A percentile compares a stretch with the other conserved stretches of the same genome.
Conservation (phyloP, 2,797 vertebrate genomes). For the Pseudochaenichthys georgianus region DNA sequence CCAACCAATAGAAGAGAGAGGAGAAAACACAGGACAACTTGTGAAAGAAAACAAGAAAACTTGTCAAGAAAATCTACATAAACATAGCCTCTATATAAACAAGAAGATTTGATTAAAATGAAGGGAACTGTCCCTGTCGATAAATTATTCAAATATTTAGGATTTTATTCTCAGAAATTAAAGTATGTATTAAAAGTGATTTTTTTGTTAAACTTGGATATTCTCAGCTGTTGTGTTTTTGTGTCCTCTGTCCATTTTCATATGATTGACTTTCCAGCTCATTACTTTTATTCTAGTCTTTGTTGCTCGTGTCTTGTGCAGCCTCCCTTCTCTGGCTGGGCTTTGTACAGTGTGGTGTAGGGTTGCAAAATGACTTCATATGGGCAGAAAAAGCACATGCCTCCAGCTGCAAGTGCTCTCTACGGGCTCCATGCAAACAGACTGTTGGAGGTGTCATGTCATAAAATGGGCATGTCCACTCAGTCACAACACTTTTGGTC, state of each 20-base stretch:
- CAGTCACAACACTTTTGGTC: constrained; percentile 84
- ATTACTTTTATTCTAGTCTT: constrained; percentile 74
- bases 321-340: constrained; percentile 70
- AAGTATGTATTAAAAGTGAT: constrained; percentile 87
- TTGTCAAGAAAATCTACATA: constrained; percentile 65
- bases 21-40: constrained; percentile 73
- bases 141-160: constrained; percentile 81
- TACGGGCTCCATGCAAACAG: constrained; percentile 63
- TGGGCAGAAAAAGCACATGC: constrained; percentile 67
- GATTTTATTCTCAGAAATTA: constrained; percentile 86
- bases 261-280: constrained; percentile 80
- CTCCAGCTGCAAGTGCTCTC: constrained; percentile 69
- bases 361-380: constrained; percentile 74
- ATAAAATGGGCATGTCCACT: constrained; percentile 74
- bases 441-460: constrained; percentile 72
- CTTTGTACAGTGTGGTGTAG: constrained; percentile 75
- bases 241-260: constrained; percentile 81
- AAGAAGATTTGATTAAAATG: constrained; percentile 75
- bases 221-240: constrained; percentile 82
- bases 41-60: constrained; percentile 75
- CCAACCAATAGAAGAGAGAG: constrained; percentile 75
- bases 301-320: constrained; percentile 73
- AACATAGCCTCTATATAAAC: constrained; percentile 74
- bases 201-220: constrained; percentile 88
- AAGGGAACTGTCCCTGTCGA: constrained; percentile 67